Base-by-base conservation (phyloP, 2,888 invertebrate species). In the Perizoma affinitatum region DNA sequence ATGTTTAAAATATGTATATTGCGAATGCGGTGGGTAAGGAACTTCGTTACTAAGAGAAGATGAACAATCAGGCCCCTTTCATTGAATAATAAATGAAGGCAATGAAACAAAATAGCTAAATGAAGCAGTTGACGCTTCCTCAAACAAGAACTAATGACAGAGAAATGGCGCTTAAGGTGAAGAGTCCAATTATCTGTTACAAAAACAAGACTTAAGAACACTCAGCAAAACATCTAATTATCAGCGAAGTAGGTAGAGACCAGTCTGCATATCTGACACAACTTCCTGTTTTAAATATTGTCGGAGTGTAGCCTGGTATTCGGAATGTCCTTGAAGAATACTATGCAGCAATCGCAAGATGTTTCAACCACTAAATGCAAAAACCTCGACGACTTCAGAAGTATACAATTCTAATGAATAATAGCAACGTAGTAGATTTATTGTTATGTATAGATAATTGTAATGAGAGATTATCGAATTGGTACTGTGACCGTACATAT, bases 231-330 rank as follows among this genome's bases (percentile, higher is more conserved):
- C 46, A 57, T 38, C 54, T 52, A 61, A 64, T 61, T 63, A 63
- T 58, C 51, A 60, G 54, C 57, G 57, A 67, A 66, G 66, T 69
- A 66, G 67, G 68, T 59, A 59, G 59, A 67, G 59, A 67, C 67
- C 58, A 59, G 66, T 68, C 66, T 68, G 54, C 58, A 57, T 62
- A 62, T 54, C 61, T 63, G 57, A 34, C 57, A 61, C 41, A 41
- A 58, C 63, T 67, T 69, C 67, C 69, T 65, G 66, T 60, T 57
- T 47, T 61, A 65, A 66, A 64, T 67, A 65, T 64, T 67, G 65
- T 62, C 61, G 65, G 61, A 63, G 45, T 34, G 54, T 53, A 56
- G 55, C 50, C 58, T 61, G 54, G 56, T 58, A 63, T 58, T 60
- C 46, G 40, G 54, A 50, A 54, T 61, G 58, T 59, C 68, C 68